Conservation (phyloP, 2,797 vertebrate genomes). For the Sphenodon punctatus region DNA sequence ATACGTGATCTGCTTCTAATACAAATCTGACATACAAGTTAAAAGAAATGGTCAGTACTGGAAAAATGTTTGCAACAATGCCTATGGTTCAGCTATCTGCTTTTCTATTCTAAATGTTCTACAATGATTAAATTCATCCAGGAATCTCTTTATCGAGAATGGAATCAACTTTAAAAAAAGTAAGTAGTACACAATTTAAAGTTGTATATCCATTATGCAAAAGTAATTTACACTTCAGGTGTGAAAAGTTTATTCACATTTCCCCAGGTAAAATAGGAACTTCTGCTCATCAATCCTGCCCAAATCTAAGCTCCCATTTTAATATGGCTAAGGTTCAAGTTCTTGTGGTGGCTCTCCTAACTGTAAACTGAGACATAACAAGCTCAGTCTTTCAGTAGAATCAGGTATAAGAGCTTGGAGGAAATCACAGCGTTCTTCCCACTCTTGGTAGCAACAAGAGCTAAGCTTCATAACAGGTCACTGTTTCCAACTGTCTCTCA, state of each 20-base stretch:
- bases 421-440: not conserved
- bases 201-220: not conserved
- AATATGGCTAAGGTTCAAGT: not conserved
- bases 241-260: not conserved
- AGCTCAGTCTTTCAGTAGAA: not conserved
- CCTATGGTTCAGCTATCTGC: too few relatives aligned
- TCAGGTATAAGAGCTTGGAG: not conserved
- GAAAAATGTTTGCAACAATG: too few relatives aligned
- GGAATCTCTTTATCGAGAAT: too few relatives aligned
- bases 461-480: not conserved
- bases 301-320: not conserved
- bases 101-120: not conserved
- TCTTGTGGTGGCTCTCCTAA: not conserved
- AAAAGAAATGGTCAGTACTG: too few relatives aligned
- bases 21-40: too few relatives aligned
- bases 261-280: not conserved
- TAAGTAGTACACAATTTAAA: fast-evolving
- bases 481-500: not conserved
- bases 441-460: not conserved
- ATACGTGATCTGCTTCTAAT: too few relatives aligned
- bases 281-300: not conserved
- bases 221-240: not conserved
- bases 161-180: not conserved
- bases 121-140: too few relatives aligned
- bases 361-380: not conserved